These are phyloP conservation scores for Rousettus madagascariensis DNA, from an alignment of 2,797 vertebrate species.

Conservation along the genomic window DNA sequence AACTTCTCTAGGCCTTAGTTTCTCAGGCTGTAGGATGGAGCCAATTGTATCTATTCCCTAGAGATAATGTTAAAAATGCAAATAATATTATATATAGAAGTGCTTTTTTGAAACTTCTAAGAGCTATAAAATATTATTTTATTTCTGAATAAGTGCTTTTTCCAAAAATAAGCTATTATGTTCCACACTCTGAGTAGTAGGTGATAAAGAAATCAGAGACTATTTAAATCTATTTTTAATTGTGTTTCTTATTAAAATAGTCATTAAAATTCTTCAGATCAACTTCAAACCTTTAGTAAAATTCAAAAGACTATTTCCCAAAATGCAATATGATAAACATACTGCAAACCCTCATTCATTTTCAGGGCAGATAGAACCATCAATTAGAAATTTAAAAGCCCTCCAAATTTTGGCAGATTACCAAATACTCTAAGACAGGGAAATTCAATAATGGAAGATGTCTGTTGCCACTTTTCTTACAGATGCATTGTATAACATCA, in stretches of 20 bases:
- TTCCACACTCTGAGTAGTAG: background rate
- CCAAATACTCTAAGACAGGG: slow-evolving; percentile 62
- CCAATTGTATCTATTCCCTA: background rate
- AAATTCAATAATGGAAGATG: slow-evolving; percentile 52
- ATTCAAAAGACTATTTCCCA: background rate
- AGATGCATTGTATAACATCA: slow-evolving; percentile 41
- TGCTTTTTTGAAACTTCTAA: background rate
- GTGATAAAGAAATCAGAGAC: background rate
- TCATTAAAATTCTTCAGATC: slow-evolving; percentile 51
- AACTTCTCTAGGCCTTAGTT: background rate
- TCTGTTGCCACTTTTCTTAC: background rate
- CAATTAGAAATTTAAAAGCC: slow-evolving; percentile 57
- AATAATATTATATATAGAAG: background rate
- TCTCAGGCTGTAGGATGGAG: background rate
- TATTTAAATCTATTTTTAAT: slow-evolving; percentile 49
- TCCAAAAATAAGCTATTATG: background rate
- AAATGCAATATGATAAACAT: slow-evolving; percentile 1
- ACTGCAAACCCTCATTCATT: slow-evolving; percentile 48
- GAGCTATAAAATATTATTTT: background rate
- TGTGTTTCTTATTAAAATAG: slow-evolving; percentile 13
- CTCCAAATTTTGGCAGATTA: slow-evolving; percentile 66
- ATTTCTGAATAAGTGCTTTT: background rate
- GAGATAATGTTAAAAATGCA: background rate
- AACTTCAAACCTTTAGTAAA: slow-evolving; percentile 47
- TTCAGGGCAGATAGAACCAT: slow-evolving; percentile 43